Base-by-base conservation (phyloP, 2,113 vertebrate genomes). In the Tetrax tetrax region DNA sequence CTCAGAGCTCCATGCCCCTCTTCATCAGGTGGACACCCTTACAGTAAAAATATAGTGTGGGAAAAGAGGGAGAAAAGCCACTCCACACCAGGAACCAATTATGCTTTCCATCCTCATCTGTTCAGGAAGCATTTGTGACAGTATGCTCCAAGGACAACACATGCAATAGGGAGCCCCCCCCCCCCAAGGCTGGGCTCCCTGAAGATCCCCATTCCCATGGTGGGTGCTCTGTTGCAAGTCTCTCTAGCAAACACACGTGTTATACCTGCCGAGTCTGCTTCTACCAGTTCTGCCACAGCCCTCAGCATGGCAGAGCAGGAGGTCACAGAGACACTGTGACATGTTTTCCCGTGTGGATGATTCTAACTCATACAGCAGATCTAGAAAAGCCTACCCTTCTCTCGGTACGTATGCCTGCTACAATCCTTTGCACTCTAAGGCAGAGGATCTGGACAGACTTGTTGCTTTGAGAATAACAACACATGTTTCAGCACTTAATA, bases 331-430 rank as follows among this genome's bases (percentile, higher is more conserved):
- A 75, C 35, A 48, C 20, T 21, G 35, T 35, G 31, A 28, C 21
- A 25, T 22, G 29, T 29, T 72, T 79, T 59, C 14, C 31, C 14
- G 2, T 31, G 27, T 25, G 17, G 66, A 24, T 63, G 27, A 43
- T 60, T 79, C 78, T 83, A 70, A 68, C 29, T 14, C 3, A 0
- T 45, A 35, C 14, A 57, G 48, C 6, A 72, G 31, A 60, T 20
- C 38, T 31, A 85, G 61, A 77, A 87, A 75, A 83, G 43, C 35
- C 29, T n/a, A 37, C 19, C 33, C 21, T 84, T 53, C 43, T 51
- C 19, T 71, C 0, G 0, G 35, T 56, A 83, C 19, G 20, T 25
- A 54, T 7, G 60, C 51, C 9, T 37, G 35, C 20, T 23, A n/a
- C n/a, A 63, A 20, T 47, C 22, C 56, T 60, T 82, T 51, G 48